Percentiles rank a stretch among this genome's conserved stretches.
phyloP scores from a whole-genome alignment of 2,888 invertebrate genomes.

The Brenthis ino region DNA sequence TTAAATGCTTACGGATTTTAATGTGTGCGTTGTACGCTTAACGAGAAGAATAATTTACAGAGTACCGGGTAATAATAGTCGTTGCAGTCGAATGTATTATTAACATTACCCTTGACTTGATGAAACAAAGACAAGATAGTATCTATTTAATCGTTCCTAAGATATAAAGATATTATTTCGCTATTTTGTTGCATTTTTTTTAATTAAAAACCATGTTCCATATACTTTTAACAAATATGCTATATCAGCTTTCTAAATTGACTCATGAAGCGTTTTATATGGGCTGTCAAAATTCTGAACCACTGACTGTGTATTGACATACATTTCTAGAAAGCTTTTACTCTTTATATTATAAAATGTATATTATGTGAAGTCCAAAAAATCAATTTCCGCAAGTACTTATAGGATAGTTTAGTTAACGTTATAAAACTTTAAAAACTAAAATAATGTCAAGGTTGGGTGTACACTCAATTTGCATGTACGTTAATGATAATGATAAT shows the following conservation, averaged over 20 bases:
- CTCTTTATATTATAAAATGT: not conserved
- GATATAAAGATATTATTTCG: not conserved
- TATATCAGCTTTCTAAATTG: constrained; percentile 38
- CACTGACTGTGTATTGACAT: constrained; percentile 34
- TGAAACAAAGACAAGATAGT: constrained; percentile 12
- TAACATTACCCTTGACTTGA: constrained; percentile 12
- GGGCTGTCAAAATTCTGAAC: constrained; percentile 35
- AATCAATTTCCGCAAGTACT: not conserved
- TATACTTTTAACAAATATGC: constrained; percentile 14
- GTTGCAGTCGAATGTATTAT: constrained; percentile 5
- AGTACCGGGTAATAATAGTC: constrained; percentile 10
- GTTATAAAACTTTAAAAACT: constrained; percentile 48
- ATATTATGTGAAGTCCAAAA: not conserved
- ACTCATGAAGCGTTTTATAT: constrained; percentile 35
- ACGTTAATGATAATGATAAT: constrained; percentile 56
- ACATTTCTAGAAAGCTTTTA: constrained; percentile 32
- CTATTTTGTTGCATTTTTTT: not conserved
- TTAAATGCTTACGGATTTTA: not conserved
- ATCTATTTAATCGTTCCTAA: constrained; percentile 4
- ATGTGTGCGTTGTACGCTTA: constrained; percentile 6
- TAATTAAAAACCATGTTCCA: constrained; percentile 5
- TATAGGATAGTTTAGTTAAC: constrained; percentile 35
- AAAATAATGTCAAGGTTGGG: constrained; percentile 68
- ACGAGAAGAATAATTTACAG: constrained; percentile 7
- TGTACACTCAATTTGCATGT: constrained; percentile 56